Evolutionary conservation across 1,140 invertebrate species (phyloP).

Genomic region (Pseudomyrmex gracilis): DNA sequence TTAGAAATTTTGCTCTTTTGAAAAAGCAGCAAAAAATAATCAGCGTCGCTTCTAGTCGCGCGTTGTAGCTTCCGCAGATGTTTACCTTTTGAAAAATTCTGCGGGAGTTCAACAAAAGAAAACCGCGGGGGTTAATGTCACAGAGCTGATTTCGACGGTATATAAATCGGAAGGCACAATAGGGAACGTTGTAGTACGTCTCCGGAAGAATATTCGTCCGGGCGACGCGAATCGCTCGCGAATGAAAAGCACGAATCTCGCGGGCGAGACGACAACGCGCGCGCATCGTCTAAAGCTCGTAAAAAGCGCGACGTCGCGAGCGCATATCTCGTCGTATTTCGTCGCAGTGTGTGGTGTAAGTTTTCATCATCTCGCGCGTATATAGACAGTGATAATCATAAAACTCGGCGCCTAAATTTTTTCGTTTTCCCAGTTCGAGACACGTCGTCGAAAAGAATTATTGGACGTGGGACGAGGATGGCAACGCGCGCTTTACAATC

Average conservation of each 20-base stretch:
- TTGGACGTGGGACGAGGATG: neutral
- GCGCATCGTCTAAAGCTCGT: constrained; percentile 49
- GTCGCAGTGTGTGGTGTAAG: constrained; percentile 55
- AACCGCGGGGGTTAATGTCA: neutral
- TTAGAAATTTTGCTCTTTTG: no score
- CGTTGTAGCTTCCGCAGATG: no score
- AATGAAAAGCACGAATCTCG: constrained; percentile 41
- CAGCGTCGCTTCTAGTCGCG: no score
- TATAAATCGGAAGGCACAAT: neutral
- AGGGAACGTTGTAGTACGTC: constrained; percentile 43
- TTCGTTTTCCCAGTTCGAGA: neutral
- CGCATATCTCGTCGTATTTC: constrained; percentile 59
- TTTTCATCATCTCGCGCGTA: constrained; percentile 20
- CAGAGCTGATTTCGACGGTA: neutral
- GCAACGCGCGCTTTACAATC: neutral
- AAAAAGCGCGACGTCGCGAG: constrained; percentile 66
- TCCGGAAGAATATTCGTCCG: constrained; percentile 39
- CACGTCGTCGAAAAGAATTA: neutral
- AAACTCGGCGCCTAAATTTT: constrained; percentile 49
- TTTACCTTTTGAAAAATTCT: no score
- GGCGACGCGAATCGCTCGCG: constrained; percentile 32
- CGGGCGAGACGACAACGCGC: neutral
- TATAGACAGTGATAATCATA: constrained; percentile 63
- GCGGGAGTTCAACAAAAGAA: neutral
- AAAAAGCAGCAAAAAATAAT: no score